Evolutionary conservation across 2,797 vertebrate species (phyloP), one percentile per base, ranked within the genome.

Genomic region (Gallirallus australis): DNA sequence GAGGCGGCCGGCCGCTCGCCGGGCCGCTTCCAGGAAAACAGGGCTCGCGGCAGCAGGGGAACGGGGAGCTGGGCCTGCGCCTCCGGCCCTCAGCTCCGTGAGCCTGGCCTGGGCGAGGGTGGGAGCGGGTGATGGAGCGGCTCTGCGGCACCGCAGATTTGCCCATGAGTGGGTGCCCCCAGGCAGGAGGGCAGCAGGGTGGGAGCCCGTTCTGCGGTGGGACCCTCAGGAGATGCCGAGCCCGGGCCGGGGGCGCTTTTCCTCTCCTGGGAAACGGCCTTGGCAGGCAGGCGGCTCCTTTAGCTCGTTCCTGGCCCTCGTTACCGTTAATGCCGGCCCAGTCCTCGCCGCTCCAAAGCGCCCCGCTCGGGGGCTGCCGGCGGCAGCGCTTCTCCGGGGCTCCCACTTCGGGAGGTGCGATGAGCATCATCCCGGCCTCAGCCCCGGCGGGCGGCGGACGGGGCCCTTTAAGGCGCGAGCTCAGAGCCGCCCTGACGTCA

Each of bases 401-500:
- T 14, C 14, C 27, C 9, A 19, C 48, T 5, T 12, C 19, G 4
- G 47, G 21, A 68, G 42, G 9, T 28, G 64, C 47, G 40, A 68
- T 60, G 63, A 85, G 24, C 89, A 15, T 31, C 37, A 0, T 21
- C 52, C 65, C 47, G 10, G 19, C 3, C 68, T 35, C 88, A 31
- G 79, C 71, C 31, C 56, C 15, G 13, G 24, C 30, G 65, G n/a
- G 24, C 4, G 56, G 27, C 5, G 12, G 50, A 7, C 31, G 33
- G 91, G 92, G 82, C 88, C 88, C 94, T 96, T 96, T 96, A 95
- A 96, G 92, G 84, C 92, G 82, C 94, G 90, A 54, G 66, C 56
- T 66, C 90, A 65, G 30, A 61, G 87, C 92, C 4, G 25, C 84
- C 89, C 78, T 96, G 95, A 96, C 95, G 95, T 96, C 95, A 96